phyloP scores from a whole-genome alignment of 64 coral and sea anemone species.

The Actinia equina region DNA sequence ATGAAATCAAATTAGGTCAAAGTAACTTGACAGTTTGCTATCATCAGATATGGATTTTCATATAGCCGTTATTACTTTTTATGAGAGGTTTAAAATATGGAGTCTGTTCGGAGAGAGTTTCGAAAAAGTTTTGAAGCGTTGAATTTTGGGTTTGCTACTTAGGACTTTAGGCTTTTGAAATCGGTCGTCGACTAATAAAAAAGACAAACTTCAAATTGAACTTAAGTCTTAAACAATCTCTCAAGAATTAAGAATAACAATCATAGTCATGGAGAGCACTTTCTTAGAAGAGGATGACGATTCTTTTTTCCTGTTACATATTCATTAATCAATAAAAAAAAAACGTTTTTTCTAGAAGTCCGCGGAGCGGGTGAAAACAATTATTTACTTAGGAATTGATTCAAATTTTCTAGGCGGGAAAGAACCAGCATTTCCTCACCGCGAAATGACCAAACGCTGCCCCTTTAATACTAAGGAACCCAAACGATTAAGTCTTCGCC shows the following conservation, averaged over 20 bases:
- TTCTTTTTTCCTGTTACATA: neutral
- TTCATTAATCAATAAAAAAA: neutral
- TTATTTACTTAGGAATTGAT: neutral
- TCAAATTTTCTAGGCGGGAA: neutral
- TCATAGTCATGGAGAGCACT: neutral
- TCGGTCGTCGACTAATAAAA: neutral
- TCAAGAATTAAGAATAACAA: constrained; percentile 13
- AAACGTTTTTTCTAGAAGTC: neutral
- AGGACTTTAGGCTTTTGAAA: neutral
- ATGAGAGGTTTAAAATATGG: neutral
- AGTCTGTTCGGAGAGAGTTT: neutral
- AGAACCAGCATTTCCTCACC: neutral
- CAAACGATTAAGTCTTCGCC: constrained; percentile 9
- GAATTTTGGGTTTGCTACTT: neutral
- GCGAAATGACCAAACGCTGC: constrained; percentile 1
- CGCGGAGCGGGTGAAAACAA: neutral
- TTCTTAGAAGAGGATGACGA: neutral
- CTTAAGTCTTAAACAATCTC: neutral
- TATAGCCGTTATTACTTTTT: neutral
- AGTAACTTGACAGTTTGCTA: neutral
- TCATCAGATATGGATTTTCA: neutral
- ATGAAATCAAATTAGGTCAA: neutral
- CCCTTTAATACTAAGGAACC: neutral
- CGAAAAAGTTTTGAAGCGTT: neutral
- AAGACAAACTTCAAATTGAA: neutral